Evolutionary conservation across 2,797 vertebrate genomes (phyloP).

Genomic region (Cuniculus paca): DNA sequence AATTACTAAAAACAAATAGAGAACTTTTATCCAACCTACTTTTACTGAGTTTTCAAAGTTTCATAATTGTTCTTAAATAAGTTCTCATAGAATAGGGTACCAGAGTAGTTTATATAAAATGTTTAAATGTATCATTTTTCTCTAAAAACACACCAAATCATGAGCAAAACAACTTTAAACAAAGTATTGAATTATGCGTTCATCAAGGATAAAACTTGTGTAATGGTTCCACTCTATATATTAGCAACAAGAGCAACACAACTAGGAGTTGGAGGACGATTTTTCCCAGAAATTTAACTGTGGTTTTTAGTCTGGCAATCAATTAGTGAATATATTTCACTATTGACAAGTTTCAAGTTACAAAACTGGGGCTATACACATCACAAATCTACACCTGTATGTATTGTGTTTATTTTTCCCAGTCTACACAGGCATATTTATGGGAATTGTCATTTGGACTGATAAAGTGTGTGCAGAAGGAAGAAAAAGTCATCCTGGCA

Average conservation of each 20-base stretch:
- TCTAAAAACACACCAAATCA: neutral
- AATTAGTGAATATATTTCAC: neutral
- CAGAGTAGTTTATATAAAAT: neutral
- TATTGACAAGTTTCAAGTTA: slow-evolving; percentile 2
- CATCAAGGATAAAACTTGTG: neutral
- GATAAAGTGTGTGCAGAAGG: slow-evolving; percentile 33
- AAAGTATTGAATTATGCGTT: neutral
- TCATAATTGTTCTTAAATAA: neutral
- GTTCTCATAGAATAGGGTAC: neutral
- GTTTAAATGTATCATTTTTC: neutral
- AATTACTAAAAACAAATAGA: slow-evolving; percentile 60
- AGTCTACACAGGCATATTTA: slow-evolving; percentile 12
- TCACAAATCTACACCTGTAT: neutral
- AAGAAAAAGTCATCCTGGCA: slow-evolving; percentile 72
- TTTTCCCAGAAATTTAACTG: neutral
- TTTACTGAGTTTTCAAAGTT: slow-evolving; percentile 60
- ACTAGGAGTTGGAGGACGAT: neutral
- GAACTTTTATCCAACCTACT: slow-evolving; percentile 71
- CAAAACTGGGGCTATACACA: neutral
- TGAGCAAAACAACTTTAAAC: neutral
- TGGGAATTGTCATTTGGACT: slow-evolving; percentile 27
- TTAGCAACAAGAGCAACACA: neutral
- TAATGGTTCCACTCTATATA: neutral
- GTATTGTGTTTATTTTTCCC: neutral
- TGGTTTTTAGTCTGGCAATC: neutral